A percentile compares a stretch with the other conserved stretches of the same genome.
Evolutionary conservation across 2,888 invertebrate genomes (phyloP).

Genomic region (Drosophila cognata): DNA sequence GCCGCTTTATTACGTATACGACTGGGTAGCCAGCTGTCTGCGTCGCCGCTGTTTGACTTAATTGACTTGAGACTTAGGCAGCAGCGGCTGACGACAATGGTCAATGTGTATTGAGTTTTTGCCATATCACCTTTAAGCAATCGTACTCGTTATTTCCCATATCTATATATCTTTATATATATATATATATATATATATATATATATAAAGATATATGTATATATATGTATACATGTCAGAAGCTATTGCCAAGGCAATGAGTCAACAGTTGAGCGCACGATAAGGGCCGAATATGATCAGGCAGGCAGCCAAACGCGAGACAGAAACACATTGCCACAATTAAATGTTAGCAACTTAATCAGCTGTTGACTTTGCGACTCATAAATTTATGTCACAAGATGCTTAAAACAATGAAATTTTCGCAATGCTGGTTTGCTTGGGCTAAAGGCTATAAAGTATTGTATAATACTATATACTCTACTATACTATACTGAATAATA

Average conservation of each 20-base stretch:
- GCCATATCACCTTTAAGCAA: constrained; percentile 19
- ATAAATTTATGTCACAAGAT: constrained; percentile 20
- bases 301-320: constrained; percentile 19
- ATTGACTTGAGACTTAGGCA: constrained; percentile 44
- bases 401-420: constrained; percentile 9
- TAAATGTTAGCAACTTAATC: constrained; percentile 35
- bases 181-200: not conserved
- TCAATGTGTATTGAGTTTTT: constrained; percentile 15
- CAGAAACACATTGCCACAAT: constrained; percentile 12
- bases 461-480: not conserved
- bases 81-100: constrained; percentile 2
- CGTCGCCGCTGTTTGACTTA: constrained; percentile 30
- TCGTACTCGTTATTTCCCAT: not conserved
- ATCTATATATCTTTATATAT: not conserved
- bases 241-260: constrained; percentile 40
- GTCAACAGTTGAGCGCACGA: constrained; percentile 72
- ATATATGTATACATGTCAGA: constrained; percentile 5
- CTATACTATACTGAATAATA: not conserved
- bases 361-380: constrained; percentile 22
- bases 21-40: constrained; percentile 40
- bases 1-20: constrained; percentile 66
- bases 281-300: constrained; percentile 44
- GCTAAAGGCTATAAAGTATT: not conserved
- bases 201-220: constrained; percentile 1
- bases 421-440: not conserved